phyloP scores from a whole-genome alignment of 2,888 invertebrate genomes.

The Sphecodes monilicornis region DNA sequence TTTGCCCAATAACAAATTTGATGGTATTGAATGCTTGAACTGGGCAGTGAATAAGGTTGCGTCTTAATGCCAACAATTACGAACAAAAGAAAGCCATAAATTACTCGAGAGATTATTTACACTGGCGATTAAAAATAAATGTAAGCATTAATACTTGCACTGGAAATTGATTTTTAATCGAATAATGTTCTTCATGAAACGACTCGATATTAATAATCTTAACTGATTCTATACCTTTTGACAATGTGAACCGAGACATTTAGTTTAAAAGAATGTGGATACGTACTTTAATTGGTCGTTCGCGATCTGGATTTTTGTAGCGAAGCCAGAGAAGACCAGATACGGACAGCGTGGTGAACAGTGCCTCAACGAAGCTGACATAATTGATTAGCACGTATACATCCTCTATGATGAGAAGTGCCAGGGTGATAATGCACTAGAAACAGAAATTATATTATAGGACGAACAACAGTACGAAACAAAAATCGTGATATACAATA shows the following conservation, averaged over 20 bases:
- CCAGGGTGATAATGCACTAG: constrained; percentile 93
- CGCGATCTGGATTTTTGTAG: constrained; percentile 89
- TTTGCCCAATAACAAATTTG: too few relatives aligned
- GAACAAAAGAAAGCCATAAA: too few relatives aligned
- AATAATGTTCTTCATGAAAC: too few relatives aligned
- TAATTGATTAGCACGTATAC: constrained; percentile 96
- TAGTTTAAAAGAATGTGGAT: neutral
- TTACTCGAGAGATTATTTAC: too few relatives aligned
- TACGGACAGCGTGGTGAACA: constrained; percentile 94
- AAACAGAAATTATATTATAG: constrained; percentile 82
- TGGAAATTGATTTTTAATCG: too few relatives aligned
- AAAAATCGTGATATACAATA: constrained; percentile 26
- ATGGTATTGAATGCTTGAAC: too few relatives aligned
- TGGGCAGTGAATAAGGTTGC: too few relatives aligned
- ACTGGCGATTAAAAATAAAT: too few relatives aligned
- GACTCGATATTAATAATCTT: too few relatives aligned
- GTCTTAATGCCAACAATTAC: too few relatives aligned
- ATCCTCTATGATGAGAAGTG: constrained; percentile 92
- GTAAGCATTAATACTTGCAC: too few relatives aligned
- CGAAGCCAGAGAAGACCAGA: constrained; percentile 94
- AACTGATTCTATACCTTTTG: too few relatives aligned
- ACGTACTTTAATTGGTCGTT: constrained; percentile 92
- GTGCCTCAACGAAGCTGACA: constrained; percentile 95
- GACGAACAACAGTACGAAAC: constrained; percentile 63
- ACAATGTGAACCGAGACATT: neutral